A percentile compares a stretch with the other conserved stretches of the same genome.
phyloP scores from a whole-genome alignment of 2,797 vertebrate genomes.

The Pogoniulus pusillus region DNA sequence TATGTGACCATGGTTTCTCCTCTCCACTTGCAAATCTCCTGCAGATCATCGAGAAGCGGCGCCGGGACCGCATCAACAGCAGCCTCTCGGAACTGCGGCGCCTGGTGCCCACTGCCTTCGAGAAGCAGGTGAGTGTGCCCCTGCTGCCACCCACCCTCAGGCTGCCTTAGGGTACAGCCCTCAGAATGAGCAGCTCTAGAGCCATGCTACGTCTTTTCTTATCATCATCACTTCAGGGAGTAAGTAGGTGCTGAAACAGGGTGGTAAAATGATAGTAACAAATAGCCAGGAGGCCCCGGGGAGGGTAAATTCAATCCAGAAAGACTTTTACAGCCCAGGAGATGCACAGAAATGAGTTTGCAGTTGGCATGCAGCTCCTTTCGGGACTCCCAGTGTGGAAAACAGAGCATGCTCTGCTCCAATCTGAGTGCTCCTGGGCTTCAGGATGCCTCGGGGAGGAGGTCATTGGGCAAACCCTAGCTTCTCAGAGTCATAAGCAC shows the following conservation, averaged over 20 bases:
- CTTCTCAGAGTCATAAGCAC: background rate
- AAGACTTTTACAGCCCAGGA: background rate
- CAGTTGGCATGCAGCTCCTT: background rate
- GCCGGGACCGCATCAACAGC: slow-evolving; percentile 94
- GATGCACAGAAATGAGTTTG: background rate
- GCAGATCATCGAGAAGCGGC: slow-evolving; percentile 94
- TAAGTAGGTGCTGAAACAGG: background rate
- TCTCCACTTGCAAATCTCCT: background rate
- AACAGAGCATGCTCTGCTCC: background rate
- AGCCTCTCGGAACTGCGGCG: slow-evolving; percentile 92
- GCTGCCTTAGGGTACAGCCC: background rate
- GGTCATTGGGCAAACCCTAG: background rate
- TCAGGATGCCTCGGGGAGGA: background rate
- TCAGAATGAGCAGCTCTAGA: background rate
- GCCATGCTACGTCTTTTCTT: background rate
- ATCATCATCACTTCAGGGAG: background rate
- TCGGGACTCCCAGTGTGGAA: background rate
- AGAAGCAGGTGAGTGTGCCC: slow-evolving; percentile 85
- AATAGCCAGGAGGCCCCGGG: background rate
- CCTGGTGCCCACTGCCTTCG: slow-evolving; percentile 90
- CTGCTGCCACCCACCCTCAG: background rate
- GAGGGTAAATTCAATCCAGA: background rate
- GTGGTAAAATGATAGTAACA: background rate
- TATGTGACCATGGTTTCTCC: background rate
- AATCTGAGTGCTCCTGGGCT: background rate